Conservation (phyloP, 1,140 invertebrate species). For the Macrobrachium rosenbergii region DNA sequence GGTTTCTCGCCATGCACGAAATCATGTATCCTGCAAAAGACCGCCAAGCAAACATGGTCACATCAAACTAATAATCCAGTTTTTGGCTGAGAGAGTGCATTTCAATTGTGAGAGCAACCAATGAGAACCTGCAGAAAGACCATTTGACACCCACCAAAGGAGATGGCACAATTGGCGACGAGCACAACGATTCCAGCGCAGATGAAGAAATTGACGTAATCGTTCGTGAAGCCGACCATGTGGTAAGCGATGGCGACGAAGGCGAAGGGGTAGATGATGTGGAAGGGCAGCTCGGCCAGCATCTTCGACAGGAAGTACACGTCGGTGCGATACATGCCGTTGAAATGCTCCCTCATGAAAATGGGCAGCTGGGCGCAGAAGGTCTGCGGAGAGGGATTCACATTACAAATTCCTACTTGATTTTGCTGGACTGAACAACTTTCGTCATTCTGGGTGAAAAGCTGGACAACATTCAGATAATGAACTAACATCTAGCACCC, state of each 20-base stretch:
- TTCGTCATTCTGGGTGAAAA: too few relatives aligned
- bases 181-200: slow-evolving; percentile 82
- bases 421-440: not conserved
- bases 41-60: not conserved
- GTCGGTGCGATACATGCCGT: slow-evolving; percentile 92
- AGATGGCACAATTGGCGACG: slow-evolving; percentile 85
- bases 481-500: too few relatives aligned
- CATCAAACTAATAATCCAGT: not conserved
- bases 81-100: not conserved
- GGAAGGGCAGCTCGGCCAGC: slow-evolving; percentile 85
- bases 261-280: slow-evolving; percentile 82
- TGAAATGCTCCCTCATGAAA: slow-evolving; percentile 91
- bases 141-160: slow-evolving; percentile 4
- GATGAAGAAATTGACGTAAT: slow-evolving; percentile 80
- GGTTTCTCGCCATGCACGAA: slow-evolving; percentile 69
- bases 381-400: slow-evolving; percentile 77
- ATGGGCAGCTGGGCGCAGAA: slow-evolving; percentile 93
- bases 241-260: slow-evolving; percentile 91
- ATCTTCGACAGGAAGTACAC: slow-evolving; percentile 92
- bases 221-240: slow-evolving; percentile 85
- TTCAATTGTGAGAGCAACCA: not conserved
- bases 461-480: too few relatives aligned
- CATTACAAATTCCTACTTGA: too few relatives aligned
- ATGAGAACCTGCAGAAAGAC: not conserved
- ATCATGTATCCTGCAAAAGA: slow-evolving; percentile 71